These are phyloP conservation scores for Sarcoramphus papa DNA, from an alignment of 2,797 vertebrate genomes.

Conservation along the genomic window DNA sequence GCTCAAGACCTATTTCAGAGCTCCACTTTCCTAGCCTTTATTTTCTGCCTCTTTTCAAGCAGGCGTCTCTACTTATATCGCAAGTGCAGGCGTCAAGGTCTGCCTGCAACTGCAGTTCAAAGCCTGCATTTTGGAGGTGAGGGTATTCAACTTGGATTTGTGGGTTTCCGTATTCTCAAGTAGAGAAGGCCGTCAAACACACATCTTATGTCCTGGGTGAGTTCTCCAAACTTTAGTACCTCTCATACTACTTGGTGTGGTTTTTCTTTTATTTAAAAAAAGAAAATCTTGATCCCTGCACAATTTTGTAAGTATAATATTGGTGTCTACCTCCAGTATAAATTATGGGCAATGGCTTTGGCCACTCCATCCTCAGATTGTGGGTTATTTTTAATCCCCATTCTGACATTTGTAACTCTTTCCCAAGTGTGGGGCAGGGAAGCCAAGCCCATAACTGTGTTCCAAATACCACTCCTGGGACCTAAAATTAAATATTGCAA, in stretches of 20 bases:
- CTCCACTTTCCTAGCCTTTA: not conserved
- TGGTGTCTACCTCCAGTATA: not conserved
- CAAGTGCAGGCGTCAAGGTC: not conserved
- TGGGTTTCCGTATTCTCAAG: not conserved
- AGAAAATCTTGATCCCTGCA: not conserved
- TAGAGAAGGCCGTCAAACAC: not conserved
- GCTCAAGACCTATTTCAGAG: not conserved
- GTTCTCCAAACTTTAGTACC: not conserved
- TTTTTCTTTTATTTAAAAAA: not conserved
- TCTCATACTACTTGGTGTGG: not conserved
- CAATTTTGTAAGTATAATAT: not conserved
- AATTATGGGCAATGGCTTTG: not conserved
- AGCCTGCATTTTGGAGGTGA: not conserved
- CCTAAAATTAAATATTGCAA: not conserved
- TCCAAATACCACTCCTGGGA: not conserved
- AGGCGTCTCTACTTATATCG: not conserved
- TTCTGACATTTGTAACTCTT: not conserved
- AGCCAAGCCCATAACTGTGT: not conserved
- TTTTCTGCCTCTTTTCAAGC: not conserved
- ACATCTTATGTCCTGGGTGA: not conserved
- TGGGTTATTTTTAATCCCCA: not conserved
- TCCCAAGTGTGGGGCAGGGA: not conserved
- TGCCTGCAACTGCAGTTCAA: not conserved
- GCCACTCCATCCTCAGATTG: not conserved
- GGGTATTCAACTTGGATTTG: not conserved